These are phyloP conservation scores for Hoplostethus atlanticus DNA, from an alignment of 2,797 vertebrate species.

Conservation along the genomic window DNA sequence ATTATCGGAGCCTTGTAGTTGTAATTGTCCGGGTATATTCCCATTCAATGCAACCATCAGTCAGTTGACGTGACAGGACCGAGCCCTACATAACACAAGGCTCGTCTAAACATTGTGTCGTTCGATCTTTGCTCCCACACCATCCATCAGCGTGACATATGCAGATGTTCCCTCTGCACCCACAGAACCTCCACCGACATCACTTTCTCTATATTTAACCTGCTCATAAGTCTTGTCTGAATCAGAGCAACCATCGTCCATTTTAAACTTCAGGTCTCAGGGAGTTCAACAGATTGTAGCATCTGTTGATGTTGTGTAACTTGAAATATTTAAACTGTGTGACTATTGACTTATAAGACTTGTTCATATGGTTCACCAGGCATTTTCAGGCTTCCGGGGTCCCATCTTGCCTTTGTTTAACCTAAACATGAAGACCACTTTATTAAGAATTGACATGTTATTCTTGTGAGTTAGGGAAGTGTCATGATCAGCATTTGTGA, in stretches of 20 bases:
- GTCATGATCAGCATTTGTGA: conserved; percentile 44
- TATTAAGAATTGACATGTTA: conserved; percentile 35
- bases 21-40: conserved; percentile 39
- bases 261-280: conserved; percentile 9
- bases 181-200: conserved; percentile 30
- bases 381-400: not conserved
- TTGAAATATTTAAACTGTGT: not conserved
- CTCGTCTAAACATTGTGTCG: conserved; percentile 57
- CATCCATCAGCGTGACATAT: conserved; percentile 74
- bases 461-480: conserved; percentile 9
- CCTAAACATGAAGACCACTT: not conserved
- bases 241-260: not conserved
- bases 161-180: conserved; percentile 53
- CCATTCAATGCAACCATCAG: conserved; percentile 51
- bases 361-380: not conserved
- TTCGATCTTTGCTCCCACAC: conserved; percentile 51
- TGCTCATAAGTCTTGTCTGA: conserved; percentile 31
- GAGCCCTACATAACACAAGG: conserved; percentile 39
- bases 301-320: conserved; percentile 16
- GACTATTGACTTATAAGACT: not conserved
- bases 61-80: conserved; percentile 58
- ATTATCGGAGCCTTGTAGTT: conserved; percentile 16
- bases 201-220: conserved; percentile 37
- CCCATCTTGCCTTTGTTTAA: not conserved
- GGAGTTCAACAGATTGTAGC: conserved; percentile 10